Conservation (phyloP, 2,888 invertebrate genomes). For the Crepidodera aurea region DNA sequence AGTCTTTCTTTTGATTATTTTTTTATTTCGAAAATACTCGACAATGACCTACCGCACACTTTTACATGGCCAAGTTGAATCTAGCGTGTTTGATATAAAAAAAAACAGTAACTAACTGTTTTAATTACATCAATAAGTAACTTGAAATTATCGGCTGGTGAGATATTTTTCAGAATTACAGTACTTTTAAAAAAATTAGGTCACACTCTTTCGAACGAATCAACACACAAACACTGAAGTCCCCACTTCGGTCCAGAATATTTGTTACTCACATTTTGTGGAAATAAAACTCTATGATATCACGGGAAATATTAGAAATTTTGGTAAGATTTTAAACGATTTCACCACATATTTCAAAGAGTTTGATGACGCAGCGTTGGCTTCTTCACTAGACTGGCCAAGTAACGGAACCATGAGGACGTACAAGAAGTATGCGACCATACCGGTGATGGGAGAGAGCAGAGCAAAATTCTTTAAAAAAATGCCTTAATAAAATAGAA, state of each 20-base stretch:
- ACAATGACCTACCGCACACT: conserved; percentile 21
- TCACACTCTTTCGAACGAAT: neutral
- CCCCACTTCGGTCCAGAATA: neutral
- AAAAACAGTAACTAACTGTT: conserved; percentile 30
- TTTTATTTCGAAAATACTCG: neutral
- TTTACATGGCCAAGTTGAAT: conserved; percentile 14
- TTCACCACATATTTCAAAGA: conserved; percentile 25
- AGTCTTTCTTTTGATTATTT: too few relatives aligned
- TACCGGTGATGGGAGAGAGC: conserved; percentile 28
- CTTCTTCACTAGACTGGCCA: conserved; percentile 47
- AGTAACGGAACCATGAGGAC: conserved; percentile 47
- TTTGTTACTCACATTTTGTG: conserved; percentile 1
- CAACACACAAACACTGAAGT: neutral
- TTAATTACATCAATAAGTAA: conserved; percentile 28
- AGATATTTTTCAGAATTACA: conserved; percentile 22
- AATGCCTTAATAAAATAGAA: neutral
- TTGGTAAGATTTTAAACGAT: conserved; percentile 5
- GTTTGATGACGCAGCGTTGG: conserved; percentile 27
- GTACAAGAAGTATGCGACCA: conserved; percentile 35
- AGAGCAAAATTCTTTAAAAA: conserved; percentile 5
- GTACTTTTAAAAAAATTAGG: conserved; percentile 21
- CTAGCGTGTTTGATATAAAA: conserved; percentile 20
- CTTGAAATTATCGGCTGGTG: conserved; percentile 23
- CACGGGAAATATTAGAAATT: neutral
- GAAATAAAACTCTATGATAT: neutral